These are phyloP conservation scores for Anser cygnoides DNA, from an alignment of 2,113 vertebrate genomes.

Conservation along the genomic window DNA sequence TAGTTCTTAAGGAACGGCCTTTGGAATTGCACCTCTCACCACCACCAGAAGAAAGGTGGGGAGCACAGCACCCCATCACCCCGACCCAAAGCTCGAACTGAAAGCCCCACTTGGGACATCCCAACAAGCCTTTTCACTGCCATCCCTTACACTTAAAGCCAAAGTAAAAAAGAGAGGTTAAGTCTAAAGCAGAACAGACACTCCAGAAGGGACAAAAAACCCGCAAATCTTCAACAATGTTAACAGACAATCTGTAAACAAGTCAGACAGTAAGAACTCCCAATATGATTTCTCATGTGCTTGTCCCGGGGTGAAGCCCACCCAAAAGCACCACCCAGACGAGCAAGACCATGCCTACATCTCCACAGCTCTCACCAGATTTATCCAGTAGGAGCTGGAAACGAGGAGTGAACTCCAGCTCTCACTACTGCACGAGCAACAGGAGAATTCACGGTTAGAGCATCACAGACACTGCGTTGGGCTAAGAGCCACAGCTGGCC, in stretches of 20 bases:
- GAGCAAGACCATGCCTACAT: not conserved
- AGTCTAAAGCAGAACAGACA: constrained; percentile 19
- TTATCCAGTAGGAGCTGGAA: not conserved
- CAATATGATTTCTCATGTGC: not conserved
- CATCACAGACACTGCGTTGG: not conserved
- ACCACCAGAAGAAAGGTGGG: not conserved
- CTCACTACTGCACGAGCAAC: not conserved
- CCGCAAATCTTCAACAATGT: not conserved
- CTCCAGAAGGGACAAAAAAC: not conserved
- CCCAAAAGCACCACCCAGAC: constrained; percentile 1
- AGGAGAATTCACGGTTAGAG: not conserved
- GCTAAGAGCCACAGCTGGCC: not conserved
- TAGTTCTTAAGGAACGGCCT: not conserved
- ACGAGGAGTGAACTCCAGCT: not conserved
- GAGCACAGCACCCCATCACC: not conserved
- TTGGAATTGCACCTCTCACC: not conserved
- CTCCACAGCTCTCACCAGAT: not conserved
- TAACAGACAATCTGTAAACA: not conserved
- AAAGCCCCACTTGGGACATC: not conserved
- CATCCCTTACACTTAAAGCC: not conserved
- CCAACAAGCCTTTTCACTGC: not conserved
- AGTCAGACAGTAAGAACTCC: not conserved
- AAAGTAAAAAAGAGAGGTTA: not conserved
- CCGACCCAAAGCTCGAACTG: not conserved
- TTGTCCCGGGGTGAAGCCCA: not conserved